Conservation (phyloP, 1,140 invertebrate genomes). For the Sitodiplosis mosellana region DNA sequence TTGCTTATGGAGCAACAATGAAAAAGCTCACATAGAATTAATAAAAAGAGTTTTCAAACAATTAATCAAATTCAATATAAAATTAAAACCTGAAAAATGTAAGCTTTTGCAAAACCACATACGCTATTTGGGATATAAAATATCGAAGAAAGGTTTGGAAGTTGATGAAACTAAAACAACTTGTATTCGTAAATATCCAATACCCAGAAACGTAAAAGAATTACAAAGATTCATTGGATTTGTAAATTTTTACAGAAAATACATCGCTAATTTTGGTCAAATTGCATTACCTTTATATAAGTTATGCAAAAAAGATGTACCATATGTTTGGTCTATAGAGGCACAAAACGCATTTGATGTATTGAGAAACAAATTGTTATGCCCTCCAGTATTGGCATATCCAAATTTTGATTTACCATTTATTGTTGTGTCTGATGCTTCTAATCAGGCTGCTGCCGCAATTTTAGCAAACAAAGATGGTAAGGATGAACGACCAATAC, state of each 20-base stretch:
- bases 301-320: constrained; percentile 18
- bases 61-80: too few relatives aligned
- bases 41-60: too few relatives aligned
- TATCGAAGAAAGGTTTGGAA: constrained; percentile 17
- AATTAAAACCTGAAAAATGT: too few relatives aligned
- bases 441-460: constrained; percentile 11
- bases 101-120: too few relatives aligned
- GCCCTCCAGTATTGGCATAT: constrained; percentile 17
- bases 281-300: constrained; percentile 19
- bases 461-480: constrained; percentile 15
- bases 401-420: constrained; percentile 17
- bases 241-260: constrained; percentile 24
- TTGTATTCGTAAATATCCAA: constrained; percentile 19
- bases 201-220: constrained; percentile 20
- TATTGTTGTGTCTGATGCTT: constrained; percentile 13
- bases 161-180: constrained; percentile 25
- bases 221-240: constrained; percentile 27
- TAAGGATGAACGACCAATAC: constrained; percentile 14
- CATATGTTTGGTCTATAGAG: constrained; percentile 11
- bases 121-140: constrained; percentile 8
- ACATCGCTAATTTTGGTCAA: constrained; percentile 20
- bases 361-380: constrained; percentile 9
- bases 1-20: too few relatives aligned
- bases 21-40: too few relatives aligned
- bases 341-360: constrained; percentile 15